These are phyloP conservation scores for Drosophila buzzatii DNA, from an alignment of 2,888 invertebrate species.

Conservation along the genomic window DNA sequence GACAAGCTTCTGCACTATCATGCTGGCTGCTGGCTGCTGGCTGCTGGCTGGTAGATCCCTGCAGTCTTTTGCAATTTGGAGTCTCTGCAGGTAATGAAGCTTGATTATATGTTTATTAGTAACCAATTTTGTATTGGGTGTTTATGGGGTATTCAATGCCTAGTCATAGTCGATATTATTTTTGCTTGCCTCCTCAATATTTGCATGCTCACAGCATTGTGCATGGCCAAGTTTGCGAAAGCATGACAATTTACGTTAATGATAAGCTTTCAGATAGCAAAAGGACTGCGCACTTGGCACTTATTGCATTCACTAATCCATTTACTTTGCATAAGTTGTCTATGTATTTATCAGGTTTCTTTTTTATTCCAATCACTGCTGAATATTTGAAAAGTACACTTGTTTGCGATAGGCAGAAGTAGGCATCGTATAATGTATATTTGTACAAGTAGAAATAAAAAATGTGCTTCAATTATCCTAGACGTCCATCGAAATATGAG, in stretches of 20 bases:
- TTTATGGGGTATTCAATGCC: constrained; percentile 38
- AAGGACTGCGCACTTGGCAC: background rate
- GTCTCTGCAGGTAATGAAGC: constrained; percentile 60
- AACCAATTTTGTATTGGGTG: constrained; percentile 48
- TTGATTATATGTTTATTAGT: constrained; percentile 77
- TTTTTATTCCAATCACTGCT: too few relatives aligned
- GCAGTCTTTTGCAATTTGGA: constrained; percentile 68
- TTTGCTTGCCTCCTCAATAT: background rate
- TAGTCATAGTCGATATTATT: constrained; percentile 14
- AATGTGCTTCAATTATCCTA: too few relatives aligned
- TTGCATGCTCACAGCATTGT: background rate
- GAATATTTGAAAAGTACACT: too few relatives aligned
- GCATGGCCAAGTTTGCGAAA: background rate
- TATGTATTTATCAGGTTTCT: too few relatives aligned
- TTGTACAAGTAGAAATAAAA: too few relatives aligned
- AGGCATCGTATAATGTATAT: too few relatives aligned
- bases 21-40: background rate
- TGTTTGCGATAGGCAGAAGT: too few relatives aligned
- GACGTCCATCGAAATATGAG: too few relatives aligned
- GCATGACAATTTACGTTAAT: background rate
- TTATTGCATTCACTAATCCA: background rate
- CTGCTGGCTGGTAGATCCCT: background rate
- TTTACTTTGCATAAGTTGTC: constrained; percentile 1
- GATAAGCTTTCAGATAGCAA: background rate
- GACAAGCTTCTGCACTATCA: constrained; percentile 44